phyloP scores from a whole-genome alignment of 2,113 vertebrate genomes.

The Synodontis membranacea region DNA sequence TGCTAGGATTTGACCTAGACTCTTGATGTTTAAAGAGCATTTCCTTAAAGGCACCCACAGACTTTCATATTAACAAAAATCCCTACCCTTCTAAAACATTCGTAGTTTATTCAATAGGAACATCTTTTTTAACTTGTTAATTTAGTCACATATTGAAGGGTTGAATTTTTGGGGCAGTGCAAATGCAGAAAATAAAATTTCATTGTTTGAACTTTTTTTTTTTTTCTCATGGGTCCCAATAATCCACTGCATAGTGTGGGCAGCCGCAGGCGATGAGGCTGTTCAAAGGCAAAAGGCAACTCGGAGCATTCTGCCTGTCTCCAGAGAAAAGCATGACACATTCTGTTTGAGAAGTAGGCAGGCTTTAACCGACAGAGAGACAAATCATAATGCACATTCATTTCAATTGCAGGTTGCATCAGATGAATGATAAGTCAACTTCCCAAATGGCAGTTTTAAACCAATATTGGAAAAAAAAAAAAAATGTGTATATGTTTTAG shows the following conservation, averaged over 20 bases:
- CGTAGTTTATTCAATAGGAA: not conserved
- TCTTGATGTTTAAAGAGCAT: constrained; percentile 14
- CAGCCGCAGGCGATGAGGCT: constrained; percentile 46
- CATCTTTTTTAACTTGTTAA: constrained; percentile 24
- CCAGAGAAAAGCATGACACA: constrained; percentile 41
- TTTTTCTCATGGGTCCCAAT: constrained; percentile 28
- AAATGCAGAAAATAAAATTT: constrained; percentile 40
- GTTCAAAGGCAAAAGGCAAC: constrained; percentile 49
- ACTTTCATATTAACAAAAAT: constrained; percentile 14
- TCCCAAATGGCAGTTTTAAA: constrained; percentile 24
- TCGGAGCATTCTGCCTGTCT: constrained; percentile 39
- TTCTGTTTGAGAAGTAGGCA: constrained; percentile 34
- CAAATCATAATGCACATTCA: constrained; percentile 46
- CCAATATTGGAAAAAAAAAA: too few relatives aligned
- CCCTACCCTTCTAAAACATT: not conserved
- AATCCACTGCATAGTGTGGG: constrained; percentile 39
- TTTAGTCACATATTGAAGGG: constrained; percentile 22
- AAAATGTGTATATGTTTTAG: constrained; percentile 8
- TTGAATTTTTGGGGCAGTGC: constrained; percentile 16
- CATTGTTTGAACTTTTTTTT: constrained; percentile 44
- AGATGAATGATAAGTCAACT: constrained; percentile 42
- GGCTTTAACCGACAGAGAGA: constrained; percentile 42
- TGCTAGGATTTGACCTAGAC: constrained; percentile 14
- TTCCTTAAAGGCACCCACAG: constrained; percentile 30
- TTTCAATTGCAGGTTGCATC: constrained; percentile 46